Evolutionary conservation across 2,113 vertebrate genomes (phyloP), one percentile per base, ranked within the genome.

Genomic region (Albula glossodonta): DNA sequence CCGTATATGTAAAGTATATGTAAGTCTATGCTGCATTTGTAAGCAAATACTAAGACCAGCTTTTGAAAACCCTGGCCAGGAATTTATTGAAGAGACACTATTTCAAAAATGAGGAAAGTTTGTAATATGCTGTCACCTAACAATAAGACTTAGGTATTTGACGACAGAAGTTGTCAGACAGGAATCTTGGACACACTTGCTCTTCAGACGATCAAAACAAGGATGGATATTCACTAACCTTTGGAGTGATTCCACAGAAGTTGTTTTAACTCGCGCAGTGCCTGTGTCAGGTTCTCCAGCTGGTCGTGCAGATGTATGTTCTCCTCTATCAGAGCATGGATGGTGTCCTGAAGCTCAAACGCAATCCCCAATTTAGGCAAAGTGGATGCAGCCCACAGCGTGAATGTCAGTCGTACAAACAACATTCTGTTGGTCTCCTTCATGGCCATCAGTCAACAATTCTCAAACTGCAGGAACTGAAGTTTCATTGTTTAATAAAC

Each of bases 261-360:
- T 56, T 92, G 92, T 25, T 94, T 92, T 51, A 95, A 90, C 83
- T 94, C 92, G 52, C 93, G 88, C 13, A 96, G 92, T 81, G 95
- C 93, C 9, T 93, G 90, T 0, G 95, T 96, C 87, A 97, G 94
- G 88, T 96, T 96, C 88, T 96, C 94, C 85, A 96, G 91, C 88
- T 93, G 94, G 89, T 95, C 94, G 7, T 96, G 96, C 1, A 96
- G 94, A 52, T 93, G 94, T 82, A 94, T 92, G 84, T 97, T 97
- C 91, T 97, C 96, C 70, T 95, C 94, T 15, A 96, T 95, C 84
- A 96, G 91, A 1, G 91, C 87, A 13, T 95, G 94, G 86, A 97
- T 96, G 0, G 95, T 95, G 60, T 97, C 96, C 90, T 96, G 96
- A 1, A 97, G 93, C 56, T 96, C 95, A 78, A 96, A 97, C 84